Base-by-base conservation (phyloP, 1,140 invertebrate genomes). In the Drosophila novamexicana region DNA sequence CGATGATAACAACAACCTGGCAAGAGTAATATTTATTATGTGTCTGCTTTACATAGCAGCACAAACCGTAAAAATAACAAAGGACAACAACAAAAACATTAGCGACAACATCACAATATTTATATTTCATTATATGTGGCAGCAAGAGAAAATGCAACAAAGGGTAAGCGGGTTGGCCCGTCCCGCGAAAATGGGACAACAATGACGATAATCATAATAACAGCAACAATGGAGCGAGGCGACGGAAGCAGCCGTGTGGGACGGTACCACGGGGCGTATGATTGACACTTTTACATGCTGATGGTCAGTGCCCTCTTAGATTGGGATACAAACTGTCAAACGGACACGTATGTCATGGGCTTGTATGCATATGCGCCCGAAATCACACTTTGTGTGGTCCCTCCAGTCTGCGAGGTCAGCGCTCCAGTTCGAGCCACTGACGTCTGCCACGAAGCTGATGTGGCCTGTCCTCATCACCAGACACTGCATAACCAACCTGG, bases 201-300 rank as follows among this genome's bases (percentile, higher is more conserved):
- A 75, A 72, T 61, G 49, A 70, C 49, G 61, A 75, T 75, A 42
- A 75, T 75, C 61, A 75, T 70, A 52, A 71, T 54, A 47, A 39
- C 53, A 70, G 39, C 50, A 64, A 64, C 65, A 69, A 54, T 45
- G 52, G 36, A 39, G 4, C n/a, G 50, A 7, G 18, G 34, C 39
- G 40, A 50, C 37, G 61, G 57, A 65, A 40, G 36, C 14, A 7
- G 22, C 36, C 32, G 58, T 49, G 22, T 49, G 18, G 44, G 7
- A 8, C 36, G 53, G 4, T 4, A 29, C 22, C 22, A 29, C 22
- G 18, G 62, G 7, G 29, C 34, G 37, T 50, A 69, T 74, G 68
- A 85, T 81, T 84, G 81, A 76, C 81, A 77, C 64, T 81, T 61
- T 78, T 64, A 50, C 61, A 45, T 39, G 45, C 22, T 14, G 34